Evolutionary conservation across 2,113 vertebrate species (phyloP).

Genomic region (Psilopogon haemacephalus): DNA sequence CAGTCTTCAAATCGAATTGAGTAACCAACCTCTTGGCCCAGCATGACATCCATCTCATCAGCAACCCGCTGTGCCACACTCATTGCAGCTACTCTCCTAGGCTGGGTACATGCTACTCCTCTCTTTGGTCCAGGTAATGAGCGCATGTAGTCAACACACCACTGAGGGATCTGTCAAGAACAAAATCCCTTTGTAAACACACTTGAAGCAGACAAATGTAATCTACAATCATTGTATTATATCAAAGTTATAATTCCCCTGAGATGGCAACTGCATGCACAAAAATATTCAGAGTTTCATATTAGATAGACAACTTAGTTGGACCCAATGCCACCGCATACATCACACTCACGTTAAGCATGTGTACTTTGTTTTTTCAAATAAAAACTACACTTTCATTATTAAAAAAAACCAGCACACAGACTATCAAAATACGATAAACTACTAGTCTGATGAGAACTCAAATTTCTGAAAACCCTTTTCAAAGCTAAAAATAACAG

Average conservation of each 20-base stretch:
- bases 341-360: not conserved
- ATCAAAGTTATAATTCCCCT: not conserved
- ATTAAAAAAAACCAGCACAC: not conserved
- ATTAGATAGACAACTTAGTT: accelerated
- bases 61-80: conserved; percentile 95
- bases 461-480: not conserved
- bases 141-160: conserved; percentile 95
- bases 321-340: not conserved
- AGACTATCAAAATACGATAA: not conserved
- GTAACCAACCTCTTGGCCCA: conserved; percentile 97
- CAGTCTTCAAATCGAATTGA: conserved; percentile 98
- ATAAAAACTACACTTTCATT: not conserved
- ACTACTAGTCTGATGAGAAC: not conserved
- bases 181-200: not conserved
- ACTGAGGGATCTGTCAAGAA: conserved; percentile 89
- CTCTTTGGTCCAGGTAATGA: conserved; percentile 86
- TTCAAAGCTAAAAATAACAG: not conserved
- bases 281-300: not conserved
- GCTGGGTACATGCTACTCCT: conserved; percentile 94
- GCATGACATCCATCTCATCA: conserved; percentile 97
- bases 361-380: accelerated
- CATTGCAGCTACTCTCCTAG: conserved; percentile 94
- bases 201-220: not conserved
- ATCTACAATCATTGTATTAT: not conserved
- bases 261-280: not conserved